Conservation (phyloP, 2,888 invertebrate species). For the Lochmaea crataegi region DNA sequence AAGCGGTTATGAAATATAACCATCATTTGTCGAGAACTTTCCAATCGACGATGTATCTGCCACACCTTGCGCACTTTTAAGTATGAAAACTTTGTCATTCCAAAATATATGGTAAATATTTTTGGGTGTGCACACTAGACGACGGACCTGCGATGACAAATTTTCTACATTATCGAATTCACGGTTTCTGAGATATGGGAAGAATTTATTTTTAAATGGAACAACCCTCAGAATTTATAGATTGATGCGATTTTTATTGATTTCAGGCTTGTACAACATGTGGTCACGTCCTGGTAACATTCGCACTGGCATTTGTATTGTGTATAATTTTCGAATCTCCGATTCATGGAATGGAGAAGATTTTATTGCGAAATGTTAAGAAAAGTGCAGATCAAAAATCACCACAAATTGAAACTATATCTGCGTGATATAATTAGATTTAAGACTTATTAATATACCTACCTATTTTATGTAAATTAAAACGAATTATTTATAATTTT, state of each 20-base stretch:
- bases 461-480: not conserved
- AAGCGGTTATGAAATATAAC: too few species aligned
- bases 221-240: too few species aligned
- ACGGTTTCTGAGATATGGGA: too few species aligned
- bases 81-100: too few species aligned
- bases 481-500: not conserved
- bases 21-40: too few species aligned
- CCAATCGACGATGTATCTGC: too few species aligned
- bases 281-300: conserved; percentile 73
- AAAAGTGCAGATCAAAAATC: conserved; percentile 21
- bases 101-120: too few species aligned
- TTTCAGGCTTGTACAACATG: conserved; percentile 70
- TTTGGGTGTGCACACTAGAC: too few species aligned
- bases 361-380: conserved; percentile 68
- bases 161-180: too few species aligned
- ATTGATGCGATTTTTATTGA: conserved; percentile 6
- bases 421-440: conserved; percentile 6
- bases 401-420: conserved; percentile 11
- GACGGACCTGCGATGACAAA: too few species aligned
- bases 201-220: too few species aligned
- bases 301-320: conserved; percentile 71
- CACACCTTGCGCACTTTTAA: too few species aligned
- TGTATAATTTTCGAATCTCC: conserved; percentile 79
- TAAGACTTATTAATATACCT: not conserved
- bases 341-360: conserved; percentile 76